Base-by-base conservation (phyloP, 2,888 invertebrate species). In the Leucozona laternaria region DNA sequence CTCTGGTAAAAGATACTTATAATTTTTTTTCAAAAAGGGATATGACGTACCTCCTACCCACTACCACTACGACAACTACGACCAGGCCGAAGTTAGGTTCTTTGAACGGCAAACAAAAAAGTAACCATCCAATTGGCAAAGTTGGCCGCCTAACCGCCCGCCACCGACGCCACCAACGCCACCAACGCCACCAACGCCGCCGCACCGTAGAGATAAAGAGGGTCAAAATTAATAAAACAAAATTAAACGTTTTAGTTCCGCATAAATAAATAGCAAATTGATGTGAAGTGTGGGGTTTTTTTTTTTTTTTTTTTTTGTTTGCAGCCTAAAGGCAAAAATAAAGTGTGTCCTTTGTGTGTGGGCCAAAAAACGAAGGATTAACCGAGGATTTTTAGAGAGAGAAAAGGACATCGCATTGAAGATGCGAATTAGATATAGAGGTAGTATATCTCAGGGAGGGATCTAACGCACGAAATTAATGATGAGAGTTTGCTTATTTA, bases 181-280 rank as follows among this genome's bases (percentile, higher is more conserved):
- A n/a, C n/a, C n/a, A n/a, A n/a, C n/a, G n/a, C n/a, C n/a, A n/a
- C n/a, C n/a, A n/a, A n/a, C n/a, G 28, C 55, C 55, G n/a, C 8
- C 6, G 17, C 15, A 13, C 34, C 58, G 15, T 37, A 60, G 40
- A 60, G 60, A 37, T 60, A 68, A 34, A 50, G 50, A 68, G 68
- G 68, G 68, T 68, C 68, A 53, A 68, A 68, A 68, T 68, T 68
- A 68, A 68, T 68, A 68, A 68, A 68, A 68, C 68, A 68, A 53
- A 68, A 68, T 68, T 68, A 68, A 68, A 53, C 68, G 68, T 68
- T 68, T 68, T 68, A 68, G 50, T 68, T 68, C 68, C 68, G 68
- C 68, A 68, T 68, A 53, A 68, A 50, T 68, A 68, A 68, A 68
- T 68, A 68, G 53, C 50, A 68, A 68, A 68, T 68, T 48, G 68